phyloP scores from a whole-genome alignment of 1,140 invertebrate genomes.

The Philotrypesis tridentata region DNA sequence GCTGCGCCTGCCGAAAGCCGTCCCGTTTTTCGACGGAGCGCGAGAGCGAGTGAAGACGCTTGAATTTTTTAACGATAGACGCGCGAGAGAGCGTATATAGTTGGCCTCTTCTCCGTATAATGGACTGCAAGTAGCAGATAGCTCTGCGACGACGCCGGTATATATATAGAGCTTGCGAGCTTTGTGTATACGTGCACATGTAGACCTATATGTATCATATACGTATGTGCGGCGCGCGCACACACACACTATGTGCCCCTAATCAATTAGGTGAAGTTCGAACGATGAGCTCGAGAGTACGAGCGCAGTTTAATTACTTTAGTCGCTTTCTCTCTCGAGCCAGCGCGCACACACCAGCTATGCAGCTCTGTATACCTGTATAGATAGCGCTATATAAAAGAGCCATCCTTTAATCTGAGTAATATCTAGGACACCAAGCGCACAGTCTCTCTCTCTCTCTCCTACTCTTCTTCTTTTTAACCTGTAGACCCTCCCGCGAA shows the following conservation, averaged over 20 bases:
- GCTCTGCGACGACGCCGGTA: too few relatives aligned
- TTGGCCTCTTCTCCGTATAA: too few relatives aligned
- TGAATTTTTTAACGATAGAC: not conserved
- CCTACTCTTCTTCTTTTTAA: not conserved
- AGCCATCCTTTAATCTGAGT: not conserved
- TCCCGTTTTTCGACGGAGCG: not conserved
- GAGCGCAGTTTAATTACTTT: not conserved
- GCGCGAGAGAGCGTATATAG: too few relatives aligned
- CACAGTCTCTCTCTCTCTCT: not conserved
- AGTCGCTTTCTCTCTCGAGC: not conserved
- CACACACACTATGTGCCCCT: too few relatives aligned
- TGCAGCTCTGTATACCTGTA: too few relatives aligned
- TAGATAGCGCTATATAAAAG: not conserved
- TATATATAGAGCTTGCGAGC: too few relatives aligned
- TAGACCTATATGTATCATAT: too few relatives aligned
- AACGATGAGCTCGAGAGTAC: not conserved
- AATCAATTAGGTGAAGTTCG: not conserved
- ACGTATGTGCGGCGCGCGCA: too few relatives aligned
- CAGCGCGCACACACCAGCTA: too few relatives aligned
- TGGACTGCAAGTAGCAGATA: too few relatives aligned
- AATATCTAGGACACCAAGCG: not conserved
- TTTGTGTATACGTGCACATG: too few relatives aligned
- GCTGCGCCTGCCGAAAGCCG: not conserved
- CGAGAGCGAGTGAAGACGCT: not conserved
- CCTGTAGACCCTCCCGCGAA: too few relatives aligned